Evolutionary conservation across 2,113 vertebrate genomes (phyloP), one percentile per base, ranked within the genome.

Genomic region (Orientallactaga bullata): DNA sequence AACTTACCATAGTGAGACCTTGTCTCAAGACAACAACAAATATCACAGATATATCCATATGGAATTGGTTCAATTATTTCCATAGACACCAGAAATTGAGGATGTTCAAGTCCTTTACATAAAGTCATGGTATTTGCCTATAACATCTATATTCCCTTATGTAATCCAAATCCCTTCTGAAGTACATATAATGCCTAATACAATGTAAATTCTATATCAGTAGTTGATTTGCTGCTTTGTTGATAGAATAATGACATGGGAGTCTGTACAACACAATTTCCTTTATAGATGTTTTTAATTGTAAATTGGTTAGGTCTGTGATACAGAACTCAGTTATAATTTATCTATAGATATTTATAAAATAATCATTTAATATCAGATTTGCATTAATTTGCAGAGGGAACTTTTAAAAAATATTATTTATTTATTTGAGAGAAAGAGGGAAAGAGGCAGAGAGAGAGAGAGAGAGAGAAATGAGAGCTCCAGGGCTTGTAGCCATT

Each of bases 351-450:
- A 80, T 89, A 72, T 68, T 94, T 82, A 72, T 86, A 42, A 73
- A 89, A 86, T 93, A 79, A 5, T 91, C 18, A 93, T 63, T 5
- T 78, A 72, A 78, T 95, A 65, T 88, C 7, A 60, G 20, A 88
- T 73, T 68, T 91, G 3, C 30, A 89, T 63, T 51, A 80, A 26
- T 61, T 93, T 69, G 12, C 17, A 32, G 26, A 65, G 65, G 42
- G 42, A 47, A 47, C 42, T 47, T 47, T 47, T 47, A 6, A 47
- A 6, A 47, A 47, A 47, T 47, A 47, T 47, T 47, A 47, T 47
- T 47, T 47, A 47, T 47, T 47, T 47, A 8, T 47, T 47, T 6
- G 42, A 47, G 42, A 47, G 8, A 47, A 8, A 47, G 42, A 47
- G 42, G 8, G 42, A 8, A n/a, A 47, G 42, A 47, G 8, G 8